A percentile compares a stretch with the other conserved stretches of the same genome.
phyloP scores from a whole-genome alignment of 2,113 vertebrate genomes.

The Eulemur rufifrons region DNA sequence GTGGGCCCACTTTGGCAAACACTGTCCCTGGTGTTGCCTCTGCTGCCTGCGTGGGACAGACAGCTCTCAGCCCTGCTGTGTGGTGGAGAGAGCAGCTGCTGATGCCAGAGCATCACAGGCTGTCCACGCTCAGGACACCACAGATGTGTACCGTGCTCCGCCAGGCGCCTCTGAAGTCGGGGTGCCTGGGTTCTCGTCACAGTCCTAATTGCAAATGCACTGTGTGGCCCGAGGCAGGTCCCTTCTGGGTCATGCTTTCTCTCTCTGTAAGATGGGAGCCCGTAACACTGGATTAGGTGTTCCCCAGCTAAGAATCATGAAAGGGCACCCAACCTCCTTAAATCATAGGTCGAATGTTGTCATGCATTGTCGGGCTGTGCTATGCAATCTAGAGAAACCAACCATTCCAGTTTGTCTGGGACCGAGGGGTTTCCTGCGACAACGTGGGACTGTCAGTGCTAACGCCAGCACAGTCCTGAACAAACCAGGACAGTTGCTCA shows the following conservation, averaged over 20 bases:
- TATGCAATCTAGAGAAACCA: accelerated
- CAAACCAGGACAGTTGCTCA: background rate
- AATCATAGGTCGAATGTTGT: background rate
- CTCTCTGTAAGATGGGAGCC: background rate
- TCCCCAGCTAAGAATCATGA: background rate
- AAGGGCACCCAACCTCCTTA: background rate
- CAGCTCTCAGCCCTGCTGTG: background rate
- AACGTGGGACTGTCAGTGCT: background rate
- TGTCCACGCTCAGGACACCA: background rate
- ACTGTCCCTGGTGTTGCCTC: background rate
- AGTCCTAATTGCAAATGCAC: background rate
- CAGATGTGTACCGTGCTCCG: accelerated
- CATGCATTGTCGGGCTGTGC: background rate
- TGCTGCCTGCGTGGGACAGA: accelerated
- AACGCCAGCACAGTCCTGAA: background rate
- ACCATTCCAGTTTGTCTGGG: background rate
- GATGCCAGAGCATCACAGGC: accelerated
- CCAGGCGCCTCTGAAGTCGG: background rate
- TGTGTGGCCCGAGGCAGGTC: background rate
- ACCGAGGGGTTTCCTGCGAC: background rate
- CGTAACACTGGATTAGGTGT: background rate
- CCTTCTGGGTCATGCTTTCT: background rate
- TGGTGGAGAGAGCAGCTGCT: background rate
- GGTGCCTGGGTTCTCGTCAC: background rate
- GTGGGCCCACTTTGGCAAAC: no score